These are phyloP conservation scores for Pecten maximus DNA, from an alignment of 2,888 invertebrate genomes.

Conservation along the genomic window DNA sequence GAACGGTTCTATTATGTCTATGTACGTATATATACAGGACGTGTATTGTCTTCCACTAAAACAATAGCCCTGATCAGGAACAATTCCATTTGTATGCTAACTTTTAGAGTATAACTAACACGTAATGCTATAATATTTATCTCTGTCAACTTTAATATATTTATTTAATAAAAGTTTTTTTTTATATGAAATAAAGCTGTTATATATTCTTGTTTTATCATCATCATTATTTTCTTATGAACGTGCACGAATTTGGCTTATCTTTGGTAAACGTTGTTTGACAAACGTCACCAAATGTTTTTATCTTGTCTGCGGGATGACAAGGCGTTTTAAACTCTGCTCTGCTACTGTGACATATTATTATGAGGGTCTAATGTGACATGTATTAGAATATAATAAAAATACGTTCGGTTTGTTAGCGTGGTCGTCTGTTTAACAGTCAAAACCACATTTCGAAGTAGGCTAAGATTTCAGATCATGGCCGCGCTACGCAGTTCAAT, in stretches of 20 bases:
- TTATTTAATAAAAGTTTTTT: background rate
- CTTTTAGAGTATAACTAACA: background rate
- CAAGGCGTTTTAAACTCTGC: background rate
- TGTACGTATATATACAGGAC: background rate
- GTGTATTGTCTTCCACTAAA: background rate
- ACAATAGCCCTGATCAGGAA: background rate
- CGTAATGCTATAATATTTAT: background rate
- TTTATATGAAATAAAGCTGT: too few species aligned
- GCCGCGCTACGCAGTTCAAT: background rate
- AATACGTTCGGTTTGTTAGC: background rate
- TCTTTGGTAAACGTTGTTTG: background rate
- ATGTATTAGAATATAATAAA: background rate
- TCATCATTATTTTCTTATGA: too few species aligned
- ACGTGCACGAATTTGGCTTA: background rate
- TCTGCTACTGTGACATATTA: background rate
- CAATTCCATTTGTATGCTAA: background rate
- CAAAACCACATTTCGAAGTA: background rate
- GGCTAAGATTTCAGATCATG: background rate
- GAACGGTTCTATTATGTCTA: background rate
- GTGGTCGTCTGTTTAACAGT: background rate
- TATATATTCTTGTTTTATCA: too few species aligned
- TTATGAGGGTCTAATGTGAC: background rate
- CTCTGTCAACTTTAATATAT: background rate
- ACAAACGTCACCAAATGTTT: background rate
- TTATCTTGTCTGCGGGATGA: background rate